Conservation (phyloP, 2,113 vertebrate species). For the Xenopus borealis region DNA sequence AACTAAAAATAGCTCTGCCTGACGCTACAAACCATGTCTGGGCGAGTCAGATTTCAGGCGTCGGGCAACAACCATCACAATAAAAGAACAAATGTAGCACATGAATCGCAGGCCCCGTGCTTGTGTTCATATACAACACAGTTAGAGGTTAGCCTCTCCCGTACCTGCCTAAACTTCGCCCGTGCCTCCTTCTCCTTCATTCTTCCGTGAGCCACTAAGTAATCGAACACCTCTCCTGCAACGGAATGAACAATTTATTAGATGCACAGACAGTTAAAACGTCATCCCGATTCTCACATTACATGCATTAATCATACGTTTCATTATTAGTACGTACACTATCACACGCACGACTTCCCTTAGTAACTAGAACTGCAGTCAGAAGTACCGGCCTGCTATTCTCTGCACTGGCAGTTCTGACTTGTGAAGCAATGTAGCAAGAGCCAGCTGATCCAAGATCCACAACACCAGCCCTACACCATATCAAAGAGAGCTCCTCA, state of each 20-base stretch:
- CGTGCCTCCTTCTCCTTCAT: conserved; percentile 90
- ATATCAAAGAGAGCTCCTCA: no score
- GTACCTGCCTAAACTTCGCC: conserved; percentile 88
- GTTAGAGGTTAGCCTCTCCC: conserved; percentile 47
- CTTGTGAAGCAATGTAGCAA: no score
- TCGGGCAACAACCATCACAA: not conserved
- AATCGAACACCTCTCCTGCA: conserved; percentile 86
- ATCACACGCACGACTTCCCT: no score
- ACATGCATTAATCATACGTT: no score
- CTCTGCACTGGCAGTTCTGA: no score
- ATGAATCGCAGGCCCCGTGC: conserved; percentile 16
- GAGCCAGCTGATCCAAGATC: no score
- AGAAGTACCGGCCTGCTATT: no score
- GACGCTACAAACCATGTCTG: conserved; percentile 42
- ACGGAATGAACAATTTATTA: conserved; percentile 16
- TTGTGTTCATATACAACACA: no score
- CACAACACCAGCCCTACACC: no score
- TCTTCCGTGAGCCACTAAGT: conserved; percentile 86
- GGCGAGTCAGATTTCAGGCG: not conserved
- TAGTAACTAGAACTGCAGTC: no score
- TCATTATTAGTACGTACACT: no score
- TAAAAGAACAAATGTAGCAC: not conserved
- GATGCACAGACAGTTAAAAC: not conserved
- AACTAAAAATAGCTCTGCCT: conserved; percentile 45
- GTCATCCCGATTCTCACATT: no score